Conservation (phyloP, 2,888 invertebrate species). For the Microchrysa polita region DNA sequence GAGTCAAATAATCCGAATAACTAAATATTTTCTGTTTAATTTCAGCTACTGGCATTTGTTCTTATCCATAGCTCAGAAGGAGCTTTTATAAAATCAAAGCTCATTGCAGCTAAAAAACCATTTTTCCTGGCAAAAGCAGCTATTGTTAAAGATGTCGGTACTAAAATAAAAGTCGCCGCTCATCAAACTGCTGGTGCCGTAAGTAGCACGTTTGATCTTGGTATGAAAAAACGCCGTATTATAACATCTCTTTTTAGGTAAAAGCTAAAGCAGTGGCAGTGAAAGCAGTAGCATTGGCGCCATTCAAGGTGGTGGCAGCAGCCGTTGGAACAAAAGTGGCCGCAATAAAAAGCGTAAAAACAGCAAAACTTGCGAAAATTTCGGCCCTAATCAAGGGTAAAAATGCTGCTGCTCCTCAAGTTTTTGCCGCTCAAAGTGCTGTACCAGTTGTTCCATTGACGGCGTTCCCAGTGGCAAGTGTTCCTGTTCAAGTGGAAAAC, state of each 20-base stretch:
- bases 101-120: slow-evolving; percentile 35
- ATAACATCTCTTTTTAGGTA: slow-evolving; percentile 10
- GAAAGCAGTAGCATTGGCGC: slow-evolving; percentile 26
- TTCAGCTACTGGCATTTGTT: slow-evolving; percentile 1
- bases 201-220: background rate
- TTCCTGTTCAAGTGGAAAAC: background rate
- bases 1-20: background rate
- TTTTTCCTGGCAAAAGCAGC: slow-evolving; percentile 34
- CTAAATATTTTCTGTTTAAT: background rate
- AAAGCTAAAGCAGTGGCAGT: slow-evolving; percentile 31
- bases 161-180: slow-evolving; percentile 24
- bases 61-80: slow-evolving; percentile 15
- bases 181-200: slow-evolving; percentile 33
- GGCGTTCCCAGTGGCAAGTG: background rate
- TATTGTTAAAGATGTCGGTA: slow-evolving; percentile 17
- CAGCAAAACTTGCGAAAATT: slow-evolving; percentile 8
- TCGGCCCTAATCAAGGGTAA: too few species aligned
- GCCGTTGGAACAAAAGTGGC: slow-evolving; percentile 32
- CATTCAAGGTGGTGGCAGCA: slow-evolving; percentile 29
- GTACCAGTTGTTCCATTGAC: slow-evolving; percentile 26
- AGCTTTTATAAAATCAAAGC: slow-evolving; percentile 24
- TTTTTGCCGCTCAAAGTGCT: slow-evolving; percentile 1
- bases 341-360: slow-evolving; percentile 35
- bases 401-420: background rate
- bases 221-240: background rate